Evolutionary conservation across 2,888 invertebrate genomes (phyloP), one percentile per base, ranked within the genome.

Genomic region (Mycalesis mineus): DNA sequence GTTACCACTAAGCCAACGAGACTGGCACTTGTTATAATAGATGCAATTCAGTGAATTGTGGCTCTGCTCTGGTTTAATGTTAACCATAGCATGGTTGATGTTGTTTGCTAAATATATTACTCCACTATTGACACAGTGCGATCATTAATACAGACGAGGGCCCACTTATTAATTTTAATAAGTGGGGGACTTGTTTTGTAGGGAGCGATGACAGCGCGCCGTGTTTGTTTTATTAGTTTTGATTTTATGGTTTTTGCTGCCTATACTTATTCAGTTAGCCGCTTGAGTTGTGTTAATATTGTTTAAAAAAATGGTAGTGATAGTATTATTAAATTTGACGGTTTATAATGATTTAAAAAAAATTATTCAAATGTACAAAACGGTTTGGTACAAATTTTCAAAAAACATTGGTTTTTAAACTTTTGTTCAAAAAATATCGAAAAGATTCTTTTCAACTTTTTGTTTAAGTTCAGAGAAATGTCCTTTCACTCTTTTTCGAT

Each of bases 131-230:
- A 89, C 87, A 86, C 73, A 88, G 84, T 78, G 75, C 78, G 82
- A 83, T 88, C 87, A 86, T 89, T 89, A 88, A 87, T 88, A 80
- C 81, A 81, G 78, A 76, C 78, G 80, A 83, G 85, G 83, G 82
- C 85, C 78, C 83, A 82, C 84, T 88, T 89, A 88, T 89, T 89
- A 88, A 89, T 88, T 88, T 89, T 88, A 87, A 88, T 88, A 88
- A 88, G 82, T 83, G 78, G 88, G 88, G 82, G 84, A 82, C 78
- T 77, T 67, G 70, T 68, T 77, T 71, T 70, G 74, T 71, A 76
- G 78, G 84, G 82, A 82, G 77, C 68, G 78, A 75, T 76, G 78
- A 82, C 82, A 78, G 75, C 70, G 64, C 67, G 71, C 68, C 62
- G 65, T 69, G 77, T 78, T 79, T 82, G 82, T 81, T 87, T 84